phyloP scores from a whole-genome alignment of 2,797 vertebrate genomes.

The Sebastes nivosus region DNA sequence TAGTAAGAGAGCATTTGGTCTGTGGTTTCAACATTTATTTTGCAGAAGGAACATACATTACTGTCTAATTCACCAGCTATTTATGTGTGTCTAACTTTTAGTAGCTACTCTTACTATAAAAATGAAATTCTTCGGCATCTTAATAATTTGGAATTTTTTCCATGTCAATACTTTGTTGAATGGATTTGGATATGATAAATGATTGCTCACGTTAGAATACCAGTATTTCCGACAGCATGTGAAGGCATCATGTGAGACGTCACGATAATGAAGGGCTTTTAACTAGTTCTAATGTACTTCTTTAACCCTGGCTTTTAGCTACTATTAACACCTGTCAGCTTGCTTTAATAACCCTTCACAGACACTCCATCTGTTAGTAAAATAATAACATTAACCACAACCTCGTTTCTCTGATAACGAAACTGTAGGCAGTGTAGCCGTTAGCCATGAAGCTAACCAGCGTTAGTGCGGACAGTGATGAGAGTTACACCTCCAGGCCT shows the following conservation, averaged over 20 bases:
- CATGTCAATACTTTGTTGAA: background rate
- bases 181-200: background rate
- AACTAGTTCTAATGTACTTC: slow-evolving; percentile 52
- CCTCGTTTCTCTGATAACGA: fast-evolving
- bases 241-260: slow-evolving; percentile 64
- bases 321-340: background rate
- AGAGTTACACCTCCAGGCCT: slow-evolving; percentile 29
- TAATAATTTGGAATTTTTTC: background rate
- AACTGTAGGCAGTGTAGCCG: slow-evolving; percentile 36
- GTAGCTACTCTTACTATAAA: no score
- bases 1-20: background rate
- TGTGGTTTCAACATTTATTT: background rate
- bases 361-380: fast-evolving
- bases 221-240: slow-evolving; percentile 7
- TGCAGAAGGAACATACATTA: background rate
- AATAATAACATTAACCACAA: background rate
- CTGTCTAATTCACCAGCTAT: background rate
- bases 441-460: slow-evolving; percentile 62
- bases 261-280: slow-evolving; percentile 62
- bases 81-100: background rate
- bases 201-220: fast-evolving
- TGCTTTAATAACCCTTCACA: fast-evolving
- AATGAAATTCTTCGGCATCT: background rate
- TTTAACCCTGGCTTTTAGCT: background rate
- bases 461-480: slow-evolving; percentile 17